phyloP scores from a whole-genome alignment of 2,797 vertebrate genomes.

The Cyclura pinguis region DNA sequence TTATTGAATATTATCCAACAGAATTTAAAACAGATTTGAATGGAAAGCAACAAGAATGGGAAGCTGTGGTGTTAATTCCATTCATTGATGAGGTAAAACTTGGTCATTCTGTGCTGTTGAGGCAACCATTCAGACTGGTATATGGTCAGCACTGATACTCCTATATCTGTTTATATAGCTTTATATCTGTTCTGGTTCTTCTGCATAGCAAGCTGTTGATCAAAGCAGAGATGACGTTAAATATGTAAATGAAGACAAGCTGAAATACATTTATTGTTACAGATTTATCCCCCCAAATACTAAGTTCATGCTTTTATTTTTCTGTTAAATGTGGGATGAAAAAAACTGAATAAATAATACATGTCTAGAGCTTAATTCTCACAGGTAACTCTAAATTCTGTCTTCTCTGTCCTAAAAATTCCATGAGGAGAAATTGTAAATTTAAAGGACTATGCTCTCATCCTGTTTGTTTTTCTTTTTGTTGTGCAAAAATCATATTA shows the following conservation, averaged over 20 bases:
- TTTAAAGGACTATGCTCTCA: background rate
- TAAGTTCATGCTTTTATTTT: background rate
- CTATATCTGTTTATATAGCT: background rate
- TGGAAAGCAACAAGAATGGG: constrained; percentile 99
- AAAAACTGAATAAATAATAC: too few species aligned
- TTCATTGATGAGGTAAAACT: constrained; percentile 94
- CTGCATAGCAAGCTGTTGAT: background rate
- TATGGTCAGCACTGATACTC: background rate
- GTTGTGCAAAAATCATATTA: too few species aligned
- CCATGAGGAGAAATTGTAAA: background rate
- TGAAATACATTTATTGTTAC: background rate
- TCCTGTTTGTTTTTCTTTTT: too few species aligned
- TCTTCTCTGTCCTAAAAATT: background rate
- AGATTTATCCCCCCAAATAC: background rate
- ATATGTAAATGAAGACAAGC: background rate
- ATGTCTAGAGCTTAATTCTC: background rate
- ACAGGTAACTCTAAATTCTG: background rate
- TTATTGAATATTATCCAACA: constrained; percentile 94
- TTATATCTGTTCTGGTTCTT: background rate
- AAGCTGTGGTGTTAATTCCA: constrained; percentile 97
- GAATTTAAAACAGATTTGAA: constrained; percentile 99
- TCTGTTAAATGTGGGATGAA: too few species aligned
- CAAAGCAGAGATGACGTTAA: background rate
- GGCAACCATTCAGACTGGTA: background rate
- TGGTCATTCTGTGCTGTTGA: background rate